phyloP scores from a whole-genome alignment of 2,888 invertebrate species.

The Caenorhabditis sp. region DNA sequence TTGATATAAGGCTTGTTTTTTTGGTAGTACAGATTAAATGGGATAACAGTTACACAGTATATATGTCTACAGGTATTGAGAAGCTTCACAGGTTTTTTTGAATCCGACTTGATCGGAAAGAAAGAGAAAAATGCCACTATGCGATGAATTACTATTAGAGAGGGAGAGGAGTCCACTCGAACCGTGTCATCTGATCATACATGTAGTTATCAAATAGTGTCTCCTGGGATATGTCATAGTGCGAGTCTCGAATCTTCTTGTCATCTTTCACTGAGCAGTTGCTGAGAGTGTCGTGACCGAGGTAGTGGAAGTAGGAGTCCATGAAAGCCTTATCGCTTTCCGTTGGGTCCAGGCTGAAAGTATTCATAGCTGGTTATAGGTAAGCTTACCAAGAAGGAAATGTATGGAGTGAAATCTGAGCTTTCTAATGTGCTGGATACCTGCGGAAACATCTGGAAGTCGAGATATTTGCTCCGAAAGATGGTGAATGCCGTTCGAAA shows the following conservation, averaged over 20 bases:
- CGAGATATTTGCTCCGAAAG: too few species aligned
- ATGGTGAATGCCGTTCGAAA: too few species aligned
- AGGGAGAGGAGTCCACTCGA: constrained; percentile 18
- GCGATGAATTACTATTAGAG: constrained; percentile 1
- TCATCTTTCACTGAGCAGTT: constrained; percentile 47
- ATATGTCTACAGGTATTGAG: constrained; percentile 40
- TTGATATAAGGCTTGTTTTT: not conserved
- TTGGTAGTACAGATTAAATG: not conserved
- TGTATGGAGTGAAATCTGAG: too few species aligned
- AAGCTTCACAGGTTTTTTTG: too few species aligned
- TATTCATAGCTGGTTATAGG: too few species aligned
- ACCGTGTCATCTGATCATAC: constrained; percentile 51
- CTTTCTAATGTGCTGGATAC: too few species aligned
- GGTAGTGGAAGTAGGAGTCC: constrained; percentile 7
- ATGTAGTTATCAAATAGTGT: constrained; percentile 45
- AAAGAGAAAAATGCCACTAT: constrained; percentile 27
- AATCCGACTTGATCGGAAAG: not conserved
- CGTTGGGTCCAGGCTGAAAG: constrained; percentile 42
- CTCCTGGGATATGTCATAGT: constrained; percentile 1
- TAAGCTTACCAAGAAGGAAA: too few species aligned
- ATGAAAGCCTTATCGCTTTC: not conserved
- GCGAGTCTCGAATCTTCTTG: constrained; percentile 13
- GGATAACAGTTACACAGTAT: constrained; percentile 35
- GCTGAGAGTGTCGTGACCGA: constrained; percentile 15
- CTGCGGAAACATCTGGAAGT: too few species aligned